Evolutionary conservation across 2,113 vertebrate species (phyloP).

Genomic region (human (Homo sapiens)): GRCh38 chr21:45194001-45194500

Average conservation of each 20-base stretch:
- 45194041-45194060: background rate
- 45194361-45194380: no score
- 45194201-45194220: background rate
- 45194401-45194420: background rate
- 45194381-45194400: background rate
- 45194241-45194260: no score
- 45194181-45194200: background rate
- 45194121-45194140: background rate
- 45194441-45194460: background rate
- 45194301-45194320: background rate
- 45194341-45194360: background rate
- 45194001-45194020: background rate
- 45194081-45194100: background rate
- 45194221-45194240: background rate
- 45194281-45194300: no score
- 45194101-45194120: background rate
- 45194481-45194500: no score
- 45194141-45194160: background rate
- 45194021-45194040: background rate
- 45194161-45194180: background rate
- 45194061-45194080: background rate
- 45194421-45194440: background rate
- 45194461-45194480: no score
- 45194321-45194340: background rate
- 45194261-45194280: fast-evolving